These are phyloP conservation scores for Nomada fabriciana DNA, from an alignment of 2,888 invertebrate species.

Conservation along the genomic window DNA sequence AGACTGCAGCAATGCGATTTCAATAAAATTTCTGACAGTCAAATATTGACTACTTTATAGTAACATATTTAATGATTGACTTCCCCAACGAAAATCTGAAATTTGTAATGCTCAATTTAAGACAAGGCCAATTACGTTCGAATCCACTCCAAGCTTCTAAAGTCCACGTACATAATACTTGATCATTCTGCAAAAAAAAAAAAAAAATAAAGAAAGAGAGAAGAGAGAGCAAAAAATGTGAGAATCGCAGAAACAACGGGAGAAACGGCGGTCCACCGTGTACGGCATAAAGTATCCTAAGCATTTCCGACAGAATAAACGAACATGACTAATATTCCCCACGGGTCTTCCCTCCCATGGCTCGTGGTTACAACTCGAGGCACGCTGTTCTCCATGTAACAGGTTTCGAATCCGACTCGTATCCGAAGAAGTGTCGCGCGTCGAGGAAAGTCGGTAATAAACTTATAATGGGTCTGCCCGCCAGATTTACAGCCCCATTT, in stretches of 20 bases:
- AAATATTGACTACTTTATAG: no score
- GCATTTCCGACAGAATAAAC: conserved; percentile 61
- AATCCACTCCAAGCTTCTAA: not conserved
- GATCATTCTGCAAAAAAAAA: not conserved
- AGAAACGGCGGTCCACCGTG: conserved; percentile 6
- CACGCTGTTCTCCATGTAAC: conserved; percentile 55
- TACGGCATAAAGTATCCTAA: conserved; percentile 46
- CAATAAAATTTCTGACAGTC: no score
- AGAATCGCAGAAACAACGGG: conserved; percentile 23
- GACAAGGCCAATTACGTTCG: not conserved
- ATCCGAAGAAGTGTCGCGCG: conserved; percentile 76
- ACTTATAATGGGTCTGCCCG: conserved; percentile 78
- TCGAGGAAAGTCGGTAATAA: conserved; percentile 77
- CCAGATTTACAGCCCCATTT: conserved; percentile 77
- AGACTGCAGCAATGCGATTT: no score
- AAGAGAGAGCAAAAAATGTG: not conserved
- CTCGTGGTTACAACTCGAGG: conserved; percentile 40
- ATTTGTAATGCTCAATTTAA: no score
- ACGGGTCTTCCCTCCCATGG: not conserved
- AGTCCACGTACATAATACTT: not conserved
- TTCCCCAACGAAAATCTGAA: no score
- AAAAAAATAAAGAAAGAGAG: not conserved
- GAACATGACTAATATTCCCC: conserved; percentile 60
- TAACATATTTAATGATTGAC: no score
- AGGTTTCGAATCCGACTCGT: conserved; percentile 65